Conservation (phyloP, 2,113 vertebrate species). For the Dermatemys mawii region DNA sequence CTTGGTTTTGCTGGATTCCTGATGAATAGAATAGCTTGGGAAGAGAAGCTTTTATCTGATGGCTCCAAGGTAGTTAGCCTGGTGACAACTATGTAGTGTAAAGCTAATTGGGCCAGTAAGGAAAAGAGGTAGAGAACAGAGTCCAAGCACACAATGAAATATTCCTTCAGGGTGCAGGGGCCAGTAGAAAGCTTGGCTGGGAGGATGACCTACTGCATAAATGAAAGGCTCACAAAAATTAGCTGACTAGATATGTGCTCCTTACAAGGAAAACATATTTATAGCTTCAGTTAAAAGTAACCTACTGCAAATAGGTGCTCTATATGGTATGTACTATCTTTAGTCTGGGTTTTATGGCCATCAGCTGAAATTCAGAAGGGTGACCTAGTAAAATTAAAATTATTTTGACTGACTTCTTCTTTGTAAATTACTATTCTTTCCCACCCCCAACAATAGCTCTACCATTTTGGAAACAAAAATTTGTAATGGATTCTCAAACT, state of each 20-base stretch:
- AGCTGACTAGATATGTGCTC: slow-evolving; percentile 58
- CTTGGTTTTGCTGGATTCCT: slow-evolving; percentile 76
- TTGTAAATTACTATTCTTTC: background rate
- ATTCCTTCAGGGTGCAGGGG: slow-evolving; percentile 57
- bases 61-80: slow-evolving; percentile 80
- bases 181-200: slow-evolving; percentile 65
- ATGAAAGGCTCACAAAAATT: slow-evolving; percentile 75
- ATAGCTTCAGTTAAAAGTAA: slow-evolving; percentile 36
- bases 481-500: background rate
- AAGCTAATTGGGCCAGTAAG: slow-evolving; percentile 80
- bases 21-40: slow-evolving; percentile 81
- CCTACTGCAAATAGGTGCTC: slow-evolving; percentile 27
- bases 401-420: slow-evolving; percentile 40
- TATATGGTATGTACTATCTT: slow-evolving; percentile 5
- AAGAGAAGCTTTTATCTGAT: slow-evolving; percentile 79
- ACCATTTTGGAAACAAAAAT: slow-evolving; percentile 11
- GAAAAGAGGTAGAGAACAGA: slow-evolving; percentile 70
- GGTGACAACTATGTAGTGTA: slow-evolving; percentile 68
- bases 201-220: slow-evolving; percentile 64
- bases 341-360: slow-evolving; percentile 54
- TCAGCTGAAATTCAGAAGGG: background rate
- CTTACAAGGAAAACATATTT: slow-evolving; percentile 38
- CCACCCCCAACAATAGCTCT: background rate
- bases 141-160: slow-evolving; percentile 66
- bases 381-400: slow-evolving; percentile 58